phyloP scores from a whole-genome alignment of 53 echinoderm and acorn worm genomes.

The Luidia sarsii region DNA sequence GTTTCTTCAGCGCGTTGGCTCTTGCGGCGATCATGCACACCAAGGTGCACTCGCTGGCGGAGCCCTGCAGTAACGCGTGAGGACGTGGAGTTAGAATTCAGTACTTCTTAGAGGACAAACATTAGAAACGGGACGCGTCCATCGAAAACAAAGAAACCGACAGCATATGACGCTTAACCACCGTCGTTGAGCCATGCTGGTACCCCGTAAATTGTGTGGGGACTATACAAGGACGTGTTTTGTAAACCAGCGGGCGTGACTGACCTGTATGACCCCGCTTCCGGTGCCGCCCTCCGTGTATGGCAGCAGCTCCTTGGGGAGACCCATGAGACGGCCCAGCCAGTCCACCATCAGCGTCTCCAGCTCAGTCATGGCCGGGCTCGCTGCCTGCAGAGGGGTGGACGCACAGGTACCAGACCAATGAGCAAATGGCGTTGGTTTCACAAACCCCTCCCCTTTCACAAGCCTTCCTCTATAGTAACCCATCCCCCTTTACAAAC shows the following conservation, averaged over 20 bases:
- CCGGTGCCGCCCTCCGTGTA: conserved; percentile 70
- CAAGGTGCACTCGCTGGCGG: conserved; percentile 82
- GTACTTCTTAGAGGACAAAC: too few species aligned
- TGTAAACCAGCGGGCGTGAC: too few species aligned
- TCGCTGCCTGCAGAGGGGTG: conserved; percentile 47
- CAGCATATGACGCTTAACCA: neutral
- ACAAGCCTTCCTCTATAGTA: too few species aligned
- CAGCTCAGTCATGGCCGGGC: conserved; percentile 79
- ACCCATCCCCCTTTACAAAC: too few species aligned
- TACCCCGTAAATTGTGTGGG: neutral
- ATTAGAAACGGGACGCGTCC: too few species aligned
- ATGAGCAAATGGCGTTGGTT: too few species aligned
- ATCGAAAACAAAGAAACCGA: neutral
- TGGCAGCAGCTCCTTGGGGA: conserved; percentile 75
- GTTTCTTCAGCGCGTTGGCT: conserved; percentile 52
- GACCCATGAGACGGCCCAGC: conserved; percentile 75
- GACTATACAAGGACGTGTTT: neutral
- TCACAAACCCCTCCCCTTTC: too few species aligned
- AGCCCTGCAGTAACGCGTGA: conserved; percentile 56
- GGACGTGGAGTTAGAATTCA: neutral
- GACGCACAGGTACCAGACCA: too few species aligned
- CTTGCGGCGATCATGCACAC: conserved; percentile 75
- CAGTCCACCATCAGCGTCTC: conserved; percentile 85
- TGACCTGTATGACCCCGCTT: conserved; percentile 80
- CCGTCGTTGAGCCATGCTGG: too few species aligned